These are phyloP conservation scores for Piezodorus guildinii DNA, from an alignment of 1,140 invertebrate species.

Conservation along the genomic window DNA sequence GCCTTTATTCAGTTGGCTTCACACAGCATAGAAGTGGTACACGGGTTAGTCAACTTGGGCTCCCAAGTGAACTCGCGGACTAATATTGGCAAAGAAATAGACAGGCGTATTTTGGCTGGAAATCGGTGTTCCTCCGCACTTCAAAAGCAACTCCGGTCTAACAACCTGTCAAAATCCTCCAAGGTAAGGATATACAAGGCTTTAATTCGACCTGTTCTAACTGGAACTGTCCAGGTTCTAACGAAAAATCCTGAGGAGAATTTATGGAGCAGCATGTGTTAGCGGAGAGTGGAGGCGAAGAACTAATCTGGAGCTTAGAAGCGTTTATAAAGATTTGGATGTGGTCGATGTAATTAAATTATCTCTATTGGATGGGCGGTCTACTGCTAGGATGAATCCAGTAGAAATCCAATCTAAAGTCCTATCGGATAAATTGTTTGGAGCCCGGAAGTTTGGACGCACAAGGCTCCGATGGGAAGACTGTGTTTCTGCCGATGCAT, in stretches of 20 bases:
- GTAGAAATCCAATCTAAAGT: no score
- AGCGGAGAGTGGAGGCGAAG: not conserved
- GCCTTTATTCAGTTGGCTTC: not conserved
- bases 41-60: not conserved
- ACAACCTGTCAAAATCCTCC: no score
- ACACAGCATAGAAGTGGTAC: not conserved
- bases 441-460: no score
- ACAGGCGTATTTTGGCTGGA: not conserved
- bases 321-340: not conserved
- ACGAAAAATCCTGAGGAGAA: not conserved
- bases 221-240: not conserved
- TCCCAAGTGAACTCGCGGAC: not conserved
- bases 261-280: not conserved
- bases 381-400: not conserved
- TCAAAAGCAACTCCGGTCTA: no score
- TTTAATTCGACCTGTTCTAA: no score
- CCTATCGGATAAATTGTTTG: no score
- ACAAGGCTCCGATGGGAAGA: no score
- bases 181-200: no score
- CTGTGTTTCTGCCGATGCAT: no score
- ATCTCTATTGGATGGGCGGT: not conserved
- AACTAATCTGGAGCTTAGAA: no score
- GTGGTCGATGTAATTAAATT: not conserved
- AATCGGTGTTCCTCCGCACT: not conserved
- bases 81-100: constrained; percentile 4